Evolutionary conservation across 2,888 invertebrate genomes (phyloP), one percentile per base, ranked within the genome.

Genomic region (Polietes domitor): DNA sequence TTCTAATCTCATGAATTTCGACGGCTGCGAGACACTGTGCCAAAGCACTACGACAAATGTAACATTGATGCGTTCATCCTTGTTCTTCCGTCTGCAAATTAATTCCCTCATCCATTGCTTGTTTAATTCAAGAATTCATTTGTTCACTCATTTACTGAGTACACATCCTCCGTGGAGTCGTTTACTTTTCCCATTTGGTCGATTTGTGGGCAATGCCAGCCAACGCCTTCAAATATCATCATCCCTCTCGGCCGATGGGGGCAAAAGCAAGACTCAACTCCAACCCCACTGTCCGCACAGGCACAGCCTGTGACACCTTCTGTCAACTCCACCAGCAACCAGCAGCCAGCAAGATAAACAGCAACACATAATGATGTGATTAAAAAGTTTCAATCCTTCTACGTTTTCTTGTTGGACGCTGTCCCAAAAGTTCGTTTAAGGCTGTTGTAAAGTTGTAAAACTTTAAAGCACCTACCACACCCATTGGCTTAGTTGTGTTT

Each of bases 351-450:
- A 24, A 43, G 21, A 68, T 24, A 41, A 43, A 24, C 41, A 24
- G 5, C 24, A 43, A 65, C n/a, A 37, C 68, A 9, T 68, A 68
- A 68, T 68, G 68, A 68, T 68, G 68, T 43, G 68, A 68, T 68
- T 68, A 68, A 68, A 68, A 68, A 68, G 43, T 68, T 68, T 24
- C 24, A 68, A 68, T 68, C 68, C 68, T 68, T 68, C 43, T 37
- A 10, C 21, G 12, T 43, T 68, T n/a, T 15, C 17, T 17, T 41
- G 19, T 65, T n/a, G n/a, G n/a, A n/a, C n/a, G 19, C 0, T 37
- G 28, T 24, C 68, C 43, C 68, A 19, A n/a, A 43, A 68, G 68
- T 43, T 24, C 68, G 37, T 43, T 68, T 68, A 68, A 24, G 15
- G 24, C 43, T 43, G 10, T 68, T 37, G 4, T 41, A 43, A 68